Evolutionary conservation across 1,140 invertebrate species (phyloP).

Genomic region (Megalopta genalis): DNA sequence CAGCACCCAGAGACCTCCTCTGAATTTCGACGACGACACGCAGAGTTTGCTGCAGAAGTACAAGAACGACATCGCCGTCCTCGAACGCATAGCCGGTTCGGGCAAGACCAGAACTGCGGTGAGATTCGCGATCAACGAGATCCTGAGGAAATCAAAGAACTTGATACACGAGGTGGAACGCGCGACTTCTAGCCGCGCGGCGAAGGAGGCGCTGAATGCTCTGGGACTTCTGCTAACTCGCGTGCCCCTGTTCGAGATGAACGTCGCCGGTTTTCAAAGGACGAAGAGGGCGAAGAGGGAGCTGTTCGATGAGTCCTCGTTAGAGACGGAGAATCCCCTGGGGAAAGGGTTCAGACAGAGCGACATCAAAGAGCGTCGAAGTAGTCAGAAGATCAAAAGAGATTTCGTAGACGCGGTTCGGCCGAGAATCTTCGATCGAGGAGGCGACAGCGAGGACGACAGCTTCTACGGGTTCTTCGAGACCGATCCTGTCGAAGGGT

Average conservation of each 20-base stretch:
- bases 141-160: neutral
- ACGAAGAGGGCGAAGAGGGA: slow-evolving; percentile 22
- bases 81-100: neutral
- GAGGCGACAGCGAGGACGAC: slow-evolving; percentile 54
- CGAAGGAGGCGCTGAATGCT: neutral
- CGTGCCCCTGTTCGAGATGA: neutral
- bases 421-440: neutral
- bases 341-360: slow-evolving; percentile 30
- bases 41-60: neutral
- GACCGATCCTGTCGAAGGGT: slow-evolving; percentile 50
- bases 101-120: neutral
- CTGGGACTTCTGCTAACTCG: neutral
- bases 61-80: neutral
- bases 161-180: neutral
- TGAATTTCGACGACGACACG: too few relatives aligned
- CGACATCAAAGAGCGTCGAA: slow-evolving; percentile 19
- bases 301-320: neutral
- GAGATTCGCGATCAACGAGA: neutral
- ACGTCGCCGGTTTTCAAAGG: neutral
- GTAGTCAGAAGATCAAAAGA: slow-evolving; percentile 34
- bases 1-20: neutral
- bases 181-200: neutral
- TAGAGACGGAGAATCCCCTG: neutral
- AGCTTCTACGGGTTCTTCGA: slow-evolving; percentile 64
- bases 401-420: slow-evolving; percentile 18